Conservation (phyloP, 1,140 invertebrate species). For the Drosophila seguyi region DNA sequence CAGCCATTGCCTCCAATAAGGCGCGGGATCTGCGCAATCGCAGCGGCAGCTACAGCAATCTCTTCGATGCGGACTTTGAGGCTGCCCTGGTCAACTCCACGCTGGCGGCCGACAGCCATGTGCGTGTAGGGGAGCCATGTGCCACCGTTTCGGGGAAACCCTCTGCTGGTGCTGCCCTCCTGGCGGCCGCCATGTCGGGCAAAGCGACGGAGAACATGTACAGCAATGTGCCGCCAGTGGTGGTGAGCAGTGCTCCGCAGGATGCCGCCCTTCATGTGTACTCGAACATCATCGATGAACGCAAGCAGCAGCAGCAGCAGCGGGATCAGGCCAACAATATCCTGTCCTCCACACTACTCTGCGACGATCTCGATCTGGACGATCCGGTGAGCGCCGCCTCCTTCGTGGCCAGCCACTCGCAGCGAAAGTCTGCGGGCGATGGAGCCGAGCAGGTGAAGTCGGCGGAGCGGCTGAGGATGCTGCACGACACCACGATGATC, state of each 20-base stretch:
- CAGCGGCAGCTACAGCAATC: slow-evolving; percentile 84
- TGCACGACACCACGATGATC: slow-evolving; percentile 94
- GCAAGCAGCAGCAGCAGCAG: slow-evolving; percentile 44
- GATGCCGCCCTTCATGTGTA: slow-evolving; percentile 77
- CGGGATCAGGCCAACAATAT: slow-evolving; percentile 50
- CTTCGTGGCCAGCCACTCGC: slow-evolving; percentile 52
- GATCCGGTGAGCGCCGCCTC: slow-evolving; percentile 82
- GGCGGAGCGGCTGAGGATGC: slow-evolving; percentile 89
- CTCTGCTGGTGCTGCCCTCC: slow-evolving; percentile 56
- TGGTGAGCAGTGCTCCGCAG: slow-evolving; percentile 4
- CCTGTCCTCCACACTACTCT: slow-evolving; percentile 74
- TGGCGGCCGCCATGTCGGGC: slow-evolving; percentile 62
- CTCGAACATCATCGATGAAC: slow-evolving; percentile 82
- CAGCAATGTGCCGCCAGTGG: slow-evolving; percentile 74
- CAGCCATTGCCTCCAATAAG: slow-evolving; percentile 71
- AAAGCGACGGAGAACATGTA: slow-evolving; percentile 82
- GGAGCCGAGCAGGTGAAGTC: slow-evolving; percentile 75
- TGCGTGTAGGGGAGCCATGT: background rate
- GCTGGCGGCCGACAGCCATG: slow-evolving; percentile 28
- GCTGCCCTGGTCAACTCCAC: slow-evolving; percentile 56
- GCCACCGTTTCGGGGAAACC: slow-evolving; percentile 28
- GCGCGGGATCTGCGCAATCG: slow-evolving; percentile 76
- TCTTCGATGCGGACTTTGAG: slow-evolving; percentile 78
- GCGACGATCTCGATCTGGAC: slow-evolving; percentile 84
- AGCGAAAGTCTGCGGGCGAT: slow-evolving; percentile 52